Conservation (phyloP, 2,888 invertebrate genomes). For the Drosophila nr. perissopoda region DNA sequence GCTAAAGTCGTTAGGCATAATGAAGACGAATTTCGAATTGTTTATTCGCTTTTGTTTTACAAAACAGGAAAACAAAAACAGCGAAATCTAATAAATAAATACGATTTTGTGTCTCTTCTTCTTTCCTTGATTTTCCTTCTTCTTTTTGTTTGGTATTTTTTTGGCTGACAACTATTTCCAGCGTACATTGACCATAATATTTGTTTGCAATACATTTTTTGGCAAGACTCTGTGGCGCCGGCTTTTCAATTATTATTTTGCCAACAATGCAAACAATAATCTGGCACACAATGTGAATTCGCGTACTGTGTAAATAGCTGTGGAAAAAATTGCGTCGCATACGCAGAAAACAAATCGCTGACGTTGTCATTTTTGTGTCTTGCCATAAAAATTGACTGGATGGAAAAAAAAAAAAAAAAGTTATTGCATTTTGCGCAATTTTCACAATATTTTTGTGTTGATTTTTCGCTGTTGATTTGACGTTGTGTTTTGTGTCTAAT, state of each 20-base stretch:
- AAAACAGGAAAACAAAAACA: conserved; percentile 14
- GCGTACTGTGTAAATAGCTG: conserved; percentile 50
- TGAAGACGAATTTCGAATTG: conserved; percentile 70
- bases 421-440: conserved; percentile 59
- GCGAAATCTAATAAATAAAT: conserved; percentile 20
- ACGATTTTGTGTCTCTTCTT: neutral
- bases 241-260: conserved; percentile 51
- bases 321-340: conserved; percentile 32
- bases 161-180: conserved; percentile 27
- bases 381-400: conserved; percentile 30
- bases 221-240: conserved; percentile 74
- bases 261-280: conserved; percentile 48
- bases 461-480: conserved; percentile 39
- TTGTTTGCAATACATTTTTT: conserved; percentile 53
- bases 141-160: conserved; percentile 20
- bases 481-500: conserved; percentile 75
- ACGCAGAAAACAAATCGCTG: conserved; percentile 51
- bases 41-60: conserved; percentile 48
- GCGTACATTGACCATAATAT: conserved; percentile 44
- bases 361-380: conserved; percentile 41
- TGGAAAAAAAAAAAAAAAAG: conserved; percentile 27
- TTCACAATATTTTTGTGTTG: conserved; percentile 40
- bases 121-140: neutral
- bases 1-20: conserved; percentile 56
- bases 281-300: conserved; percentile 58